phyloP scores from a whole-genome alignment of 2,113 vertebrate genomes.

The Galemys pyrenaicus region DNA sequence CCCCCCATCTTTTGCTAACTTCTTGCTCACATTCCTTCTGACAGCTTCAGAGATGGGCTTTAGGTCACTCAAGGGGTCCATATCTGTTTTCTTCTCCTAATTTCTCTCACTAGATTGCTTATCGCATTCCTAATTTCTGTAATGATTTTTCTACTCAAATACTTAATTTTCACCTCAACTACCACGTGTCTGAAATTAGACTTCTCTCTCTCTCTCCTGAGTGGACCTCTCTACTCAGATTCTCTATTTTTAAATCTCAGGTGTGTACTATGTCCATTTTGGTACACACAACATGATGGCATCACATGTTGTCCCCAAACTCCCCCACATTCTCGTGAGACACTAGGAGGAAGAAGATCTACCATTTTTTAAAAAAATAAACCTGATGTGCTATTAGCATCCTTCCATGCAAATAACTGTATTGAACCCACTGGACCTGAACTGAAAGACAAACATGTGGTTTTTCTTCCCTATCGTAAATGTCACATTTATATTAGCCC shows the following conservation, averaged over 20 bases:
- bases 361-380: slow-evolving; percentile 28
- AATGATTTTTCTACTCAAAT: slow-evolving; percentile 8
- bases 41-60: not conserved
- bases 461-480: not conserved
- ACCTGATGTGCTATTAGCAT: slow-evolving; percentile 44
- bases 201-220: not conserved
- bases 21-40: not conserved
- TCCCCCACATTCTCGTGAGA: slow-evolving; percentile 29
- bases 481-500: not conserved
- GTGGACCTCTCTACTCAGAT: not conserved
- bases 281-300: not conserved
- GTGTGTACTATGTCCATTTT: not conserved
- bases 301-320: not conserved
- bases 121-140: slow-evolving; percentile 1
- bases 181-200: not conserved
- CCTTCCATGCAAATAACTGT: slow-evolving; percentile 62
- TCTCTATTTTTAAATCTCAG: not conserved
- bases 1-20: not conserved
- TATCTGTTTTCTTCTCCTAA: not conserved
- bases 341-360: not conserved
- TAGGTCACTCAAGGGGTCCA: not conserved
- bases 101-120: not conserved
- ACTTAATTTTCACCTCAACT: not conserved
- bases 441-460: not conserved
- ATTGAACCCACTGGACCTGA: slow-evolving; percentile 11